Base-by-base conservation (phyloP, 2,888 invertebrate species). In the Phragmatobia fuliginosa region DNA sequence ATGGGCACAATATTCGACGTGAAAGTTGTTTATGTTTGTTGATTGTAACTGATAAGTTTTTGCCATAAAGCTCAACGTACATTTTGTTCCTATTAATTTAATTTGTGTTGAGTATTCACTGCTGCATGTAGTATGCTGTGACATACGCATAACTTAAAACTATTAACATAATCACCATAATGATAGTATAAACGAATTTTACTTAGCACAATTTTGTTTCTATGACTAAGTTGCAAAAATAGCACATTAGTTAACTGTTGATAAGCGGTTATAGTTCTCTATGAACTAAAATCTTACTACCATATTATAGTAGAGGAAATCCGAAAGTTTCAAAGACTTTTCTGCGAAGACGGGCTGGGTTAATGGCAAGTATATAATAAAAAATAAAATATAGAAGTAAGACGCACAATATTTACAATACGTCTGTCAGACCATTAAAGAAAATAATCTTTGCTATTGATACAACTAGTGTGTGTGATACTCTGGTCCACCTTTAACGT, bases 1-100 rank as follows among this genome's bases (percentile, higher is more conserved):
- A 70, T 73, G 72, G 68, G 18, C 14, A 49, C 14, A 14, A 52
- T 32, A 62, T 45, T 45, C 31, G 10, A 45, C 63, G 32, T 63
- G 14, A 49, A n/a, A 33, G 21, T 49, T 49, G 10, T 25, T 64
- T 52, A 1, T 25, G 14, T 64, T 49, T 52, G 49, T 31, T 33
- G 32, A 49, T 49, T 64, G 32, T 52, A 8, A n/a, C 63, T 33
- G 49, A 64, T 49, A 49, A 45, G n/a, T 64, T 33, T 32, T 49
- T 49, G 16, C 32, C 11, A 52, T 25, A 33, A 63, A 32, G 32
- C 32, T 25, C 31, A 41, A 31, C 28, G 10, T 21, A 41, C 41
- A 21, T 41, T 38, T 31, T 14, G 49, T 63, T 32, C 45, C n/a
- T 32, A 32, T 49, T 31, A 63, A n/a, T 49, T 49, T 63, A 63